These are phyloP conservation scores for Pelodiscus sinensis DNA, from an alignment of 2,113 vertebrate species.

Conservation along the genomic window DNA sequence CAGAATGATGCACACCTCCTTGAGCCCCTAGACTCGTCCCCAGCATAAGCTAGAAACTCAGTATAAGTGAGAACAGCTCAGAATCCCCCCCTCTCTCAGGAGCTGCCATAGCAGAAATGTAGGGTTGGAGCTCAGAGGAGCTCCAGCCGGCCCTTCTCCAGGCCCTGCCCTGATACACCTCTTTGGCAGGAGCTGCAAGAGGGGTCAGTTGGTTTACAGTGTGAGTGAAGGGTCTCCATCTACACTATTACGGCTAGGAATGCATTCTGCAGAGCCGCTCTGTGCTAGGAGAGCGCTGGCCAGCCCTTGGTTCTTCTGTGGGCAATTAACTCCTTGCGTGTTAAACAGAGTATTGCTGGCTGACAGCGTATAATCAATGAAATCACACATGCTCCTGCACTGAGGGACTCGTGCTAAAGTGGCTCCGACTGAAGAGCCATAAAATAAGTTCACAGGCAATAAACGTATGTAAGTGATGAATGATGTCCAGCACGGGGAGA, in stretches of 20 bases:
- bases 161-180: neutral
- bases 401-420: neutral
- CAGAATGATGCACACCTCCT: neutral
- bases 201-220: neutral
- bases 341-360: neutral
- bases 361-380: rapidly evolving
- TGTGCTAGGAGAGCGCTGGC: neutral
- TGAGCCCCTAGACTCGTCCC: neutral
- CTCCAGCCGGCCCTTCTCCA: neutral
- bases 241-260: neutral
- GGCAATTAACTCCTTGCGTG: neutral
- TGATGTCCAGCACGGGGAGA: slow-evolving; percentile 2
- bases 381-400: neutral
- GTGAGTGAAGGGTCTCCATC: neutral
- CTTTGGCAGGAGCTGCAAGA: neutral
- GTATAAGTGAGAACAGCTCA: neutral
- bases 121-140: neutral
- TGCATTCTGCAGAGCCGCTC: neutral
- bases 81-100: neutral
- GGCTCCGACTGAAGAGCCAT: slow-evolving; percentile 36
- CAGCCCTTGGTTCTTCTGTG: neutral
- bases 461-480: neutral
- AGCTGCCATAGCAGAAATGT: neutral
- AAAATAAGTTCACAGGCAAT: slow-evolving; percentile 17
- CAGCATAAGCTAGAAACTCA: neutral